Conservation (phyloP, 1,140 invertebrate genomes). For the Bilobella aurantiaca region DNA sequence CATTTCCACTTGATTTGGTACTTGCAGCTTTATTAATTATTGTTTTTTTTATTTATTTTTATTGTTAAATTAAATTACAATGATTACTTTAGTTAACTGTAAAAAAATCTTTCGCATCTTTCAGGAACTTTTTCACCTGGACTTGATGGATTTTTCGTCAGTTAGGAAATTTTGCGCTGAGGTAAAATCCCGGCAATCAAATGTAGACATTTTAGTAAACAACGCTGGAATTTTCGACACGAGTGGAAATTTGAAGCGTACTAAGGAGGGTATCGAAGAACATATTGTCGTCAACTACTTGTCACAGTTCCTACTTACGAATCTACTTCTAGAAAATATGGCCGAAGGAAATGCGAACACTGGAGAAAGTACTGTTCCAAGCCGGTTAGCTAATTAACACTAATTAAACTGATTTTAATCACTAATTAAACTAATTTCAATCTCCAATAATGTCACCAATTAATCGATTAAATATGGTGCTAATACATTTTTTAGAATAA, state of each 20-base stretch:
- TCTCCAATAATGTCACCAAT: no score
- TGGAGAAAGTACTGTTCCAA: no score
- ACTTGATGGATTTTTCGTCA: constrained; percentile 60
- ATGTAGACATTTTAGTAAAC: constrained; percentile 53
- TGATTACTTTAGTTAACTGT: no score
- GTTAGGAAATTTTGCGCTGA: constrained; percentile 57
- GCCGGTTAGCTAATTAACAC: no score
- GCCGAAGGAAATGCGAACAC: not conserved
- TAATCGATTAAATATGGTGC: not conserved
- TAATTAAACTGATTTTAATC: no score
- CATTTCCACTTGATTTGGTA: not conserved
- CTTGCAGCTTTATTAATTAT: not conserved
- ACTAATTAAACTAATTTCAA: no score
- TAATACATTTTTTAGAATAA: not conserved
- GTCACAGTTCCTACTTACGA: constrained; percentile 74
- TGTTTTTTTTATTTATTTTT: not conserved
- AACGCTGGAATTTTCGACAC: constrained; percentile 14
- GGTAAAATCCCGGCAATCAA: constrained; percentile 48
- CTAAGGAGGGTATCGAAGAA: constrained; percentile 70
- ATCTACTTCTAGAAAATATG: constrained; percentile 33
- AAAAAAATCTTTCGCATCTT: no score
- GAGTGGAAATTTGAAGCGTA: constrained; percentile 38
- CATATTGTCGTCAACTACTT: constrained; percentile 70
- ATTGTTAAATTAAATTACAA: no score
- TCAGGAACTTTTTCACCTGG: constrained; percentile 46